Evolutionary conservation across 2,888 invertebrate genomes (phyloP), one percentile per base, ranked within the genome.

Genomic region (Dolichopus griseipennis): DNA sequence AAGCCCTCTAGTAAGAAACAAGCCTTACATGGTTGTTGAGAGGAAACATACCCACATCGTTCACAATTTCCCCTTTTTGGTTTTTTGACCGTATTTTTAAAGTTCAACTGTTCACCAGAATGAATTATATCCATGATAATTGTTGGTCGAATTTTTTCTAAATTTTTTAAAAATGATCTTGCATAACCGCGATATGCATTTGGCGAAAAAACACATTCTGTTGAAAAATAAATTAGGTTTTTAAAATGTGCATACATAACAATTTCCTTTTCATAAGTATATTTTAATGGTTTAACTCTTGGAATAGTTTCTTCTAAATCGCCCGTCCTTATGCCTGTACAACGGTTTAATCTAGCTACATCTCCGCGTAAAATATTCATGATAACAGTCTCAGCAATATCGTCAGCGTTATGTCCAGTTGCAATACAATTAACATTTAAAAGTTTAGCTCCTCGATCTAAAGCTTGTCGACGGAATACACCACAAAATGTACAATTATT

Each of bases 201-300:
- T 0, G 99, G 99, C 2, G 98, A 95, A 83, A 97, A 99, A 65
- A 96, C 90, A 83, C 99, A 99, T 82, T 99, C 99, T 0, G 99
- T 99, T 2, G 97, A 97, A 82, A 99, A 99, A 79, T 99, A 99
- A 10, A 97, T 90, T 37, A 99, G 83, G 76, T 93, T 92, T 78
- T 95, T 94, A 79, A 93, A 97, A 79, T 98, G 94, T 0, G 99
- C 98, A 83, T 99, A 97, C 95, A 97, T 95, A 0, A 98, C 99
- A 77, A 99, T 99, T 84, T 99, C 99, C 78, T 98, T 98, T 80
- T 99, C 99, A 79, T 97, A 99, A 0, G 95, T 90, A 78, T 97
- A 98, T 78, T 98, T 98, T 62, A 98, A 86, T 0, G 97, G 97
- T 78, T 98, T 98, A 21, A 95, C 95, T 74, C 97, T 85, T 1